Evolutionary conservation across 2,888 invertebrate species (phyloP), one percentile per base, ranked within the genome.

Genomic region (Mamestra brassicae): DNA sequence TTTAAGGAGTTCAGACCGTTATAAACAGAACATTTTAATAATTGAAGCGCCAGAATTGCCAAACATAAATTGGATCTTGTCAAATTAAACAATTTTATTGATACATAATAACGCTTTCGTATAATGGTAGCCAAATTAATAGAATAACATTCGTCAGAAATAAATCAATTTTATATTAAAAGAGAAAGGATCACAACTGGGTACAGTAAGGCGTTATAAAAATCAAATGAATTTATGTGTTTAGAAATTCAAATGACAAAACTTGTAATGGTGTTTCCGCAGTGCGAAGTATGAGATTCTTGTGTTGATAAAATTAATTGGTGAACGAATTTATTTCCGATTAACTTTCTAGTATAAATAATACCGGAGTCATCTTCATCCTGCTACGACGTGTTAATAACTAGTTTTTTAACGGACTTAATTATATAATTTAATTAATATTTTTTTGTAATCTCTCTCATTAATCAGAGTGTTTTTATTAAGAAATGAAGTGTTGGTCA

Each of bases 241-340:
- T 92, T 93, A 90, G 90, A 93, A 93, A 94, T 89, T 88, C 83
- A 80, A 88, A 89, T 89, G 90, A 92, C 90, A 91, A 89, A 90
- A 87, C 81, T 87, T 80, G 85, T 87, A 86, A 86, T 89, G 71
- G 65, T 79, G 71, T 86, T 85, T 85, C 87, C 84, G 84, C 47
- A 70, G 70, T 65, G 68, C 66, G 42, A 81, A 75, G 57, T 63
- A 64, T 4, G 10, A 68, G 86, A 80, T 85, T 78, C 65, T 75
- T 13, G 65, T 76, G 61, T 74, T 87, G 84, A 89, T 85, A 82
- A 86, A 80, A 85, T 81, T 85, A 88, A 87, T 86, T 83, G 76
- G 75, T 83, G 70, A 68, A 74, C 77, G 74, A 77, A 77, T 83
- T 85, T 80, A 81, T 75, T 82, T 75, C 71, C 67, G 61, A 83